A percentile compares a stretch with the other conserved stretches of the same genome.
These are phyloP conservation scores for Rhineura floridana DNA, from an alignment of 2,113 vertebrate species.

Conservation along the genomic window DNA sequence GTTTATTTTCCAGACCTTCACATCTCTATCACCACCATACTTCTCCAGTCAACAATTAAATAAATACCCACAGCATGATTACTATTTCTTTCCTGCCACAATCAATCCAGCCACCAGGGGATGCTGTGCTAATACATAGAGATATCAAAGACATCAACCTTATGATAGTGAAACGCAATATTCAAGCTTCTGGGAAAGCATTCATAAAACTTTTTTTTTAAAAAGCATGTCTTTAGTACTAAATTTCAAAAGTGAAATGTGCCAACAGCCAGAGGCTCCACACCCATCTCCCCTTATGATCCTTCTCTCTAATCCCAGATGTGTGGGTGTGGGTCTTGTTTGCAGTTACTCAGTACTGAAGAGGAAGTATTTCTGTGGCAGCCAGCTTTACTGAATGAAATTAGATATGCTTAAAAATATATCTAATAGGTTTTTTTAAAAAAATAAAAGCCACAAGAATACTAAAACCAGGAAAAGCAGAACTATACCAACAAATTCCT, in stretches of 20 bases:
- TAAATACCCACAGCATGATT: neutral
- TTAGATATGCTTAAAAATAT: no score
- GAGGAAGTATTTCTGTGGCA: neutral
- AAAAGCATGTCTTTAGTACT: neutral
- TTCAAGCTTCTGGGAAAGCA: constrained; percentile 23
- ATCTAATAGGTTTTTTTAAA: no score
- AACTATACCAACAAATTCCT: neutral
- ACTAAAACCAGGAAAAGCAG: neutral
- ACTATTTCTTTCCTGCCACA: neutral
- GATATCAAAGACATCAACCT: constrained; percentile 45
- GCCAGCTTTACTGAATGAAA: no score
- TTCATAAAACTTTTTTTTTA: neutral
- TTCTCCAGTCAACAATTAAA: neutral
- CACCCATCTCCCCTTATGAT: neutral
- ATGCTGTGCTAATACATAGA: constrained; percentile 44
- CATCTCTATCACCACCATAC: no score
- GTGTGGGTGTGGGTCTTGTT: neutral
- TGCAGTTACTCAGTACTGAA: neutral
- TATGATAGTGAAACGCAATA: constrained; percentile 23
- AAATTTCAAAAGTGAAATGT: neutral
- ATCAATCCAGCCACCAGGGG: constrained; percentile 49
- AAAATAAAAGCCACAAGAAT: neutral
- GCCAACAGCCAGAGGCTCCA: neutral
- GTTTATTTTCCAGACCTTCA: no score
- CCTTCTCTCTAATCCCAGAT: neutral